Evolutionary conservation across 1,140 invertebrate species (phyloP).

Genomic region (Helicoverpa zea): DNA sequence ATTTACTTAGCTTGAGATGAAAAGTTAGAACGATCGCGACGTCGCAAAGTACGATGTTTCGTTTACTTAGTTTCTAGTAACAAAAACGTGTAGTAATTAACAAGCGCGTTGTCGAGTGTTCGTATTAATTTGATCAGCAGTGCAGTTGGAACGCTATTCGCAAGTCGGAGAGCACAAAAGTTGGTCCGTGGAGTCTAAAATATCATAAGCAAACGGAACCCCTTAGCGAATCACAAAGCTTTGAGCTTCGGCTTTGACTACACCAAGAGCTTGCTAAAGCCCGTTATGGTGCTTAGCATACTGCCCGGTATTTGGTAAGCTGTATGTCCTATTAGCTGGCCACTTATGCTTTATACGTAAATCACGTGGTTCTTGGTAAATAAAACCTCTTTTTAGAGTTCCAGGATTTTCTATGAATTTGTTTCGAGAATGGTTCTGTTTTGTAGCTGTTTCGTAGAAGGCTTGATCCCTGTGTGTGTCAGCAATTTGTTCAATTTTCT

Average conservation of each 20-base stretch:
- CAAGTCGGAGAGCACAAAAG: conserved; percentile 27
- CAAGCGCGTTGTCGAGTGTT: background rate
- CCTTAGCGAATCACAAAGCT: conserved; percentile 45
- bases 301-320: conserved; percentile 21
- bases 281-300: conserved; percentile 40
- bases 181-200: conserved; percentile 43
- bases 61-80: background rate
- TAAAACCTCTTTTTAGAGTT: background rate
- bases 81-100: conserved; percentile 17
- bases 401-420: too few species aligned
- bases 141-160: conserved; percentile 12
- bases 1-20: conserved; percentile 13
- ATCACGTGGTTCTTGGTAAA: background rate
- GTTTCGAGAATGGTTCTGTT: too few species aligned
- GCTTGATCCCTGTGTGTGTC: too few species aligned
- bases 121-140: conserved; percentile 27
- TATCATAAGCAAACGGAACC: conserved; percentile 45
- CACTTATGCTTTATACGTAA: conserved; percentile 6
- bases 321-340: conserved; percentile 16
- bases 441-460: too few species aligned
- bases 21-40: background rate
- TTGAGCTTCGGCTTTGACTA: conserved; percentile 43
- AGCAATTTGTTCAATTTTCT: too few species aligned
- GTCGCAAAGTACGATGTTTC: background rate
- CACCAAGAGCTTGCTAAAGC: conserved; percentile 40